Evolutionary conservation across 1,140 invertebrate species (phyloP).

Genomic region (Heliconius hermathena): DNA sequence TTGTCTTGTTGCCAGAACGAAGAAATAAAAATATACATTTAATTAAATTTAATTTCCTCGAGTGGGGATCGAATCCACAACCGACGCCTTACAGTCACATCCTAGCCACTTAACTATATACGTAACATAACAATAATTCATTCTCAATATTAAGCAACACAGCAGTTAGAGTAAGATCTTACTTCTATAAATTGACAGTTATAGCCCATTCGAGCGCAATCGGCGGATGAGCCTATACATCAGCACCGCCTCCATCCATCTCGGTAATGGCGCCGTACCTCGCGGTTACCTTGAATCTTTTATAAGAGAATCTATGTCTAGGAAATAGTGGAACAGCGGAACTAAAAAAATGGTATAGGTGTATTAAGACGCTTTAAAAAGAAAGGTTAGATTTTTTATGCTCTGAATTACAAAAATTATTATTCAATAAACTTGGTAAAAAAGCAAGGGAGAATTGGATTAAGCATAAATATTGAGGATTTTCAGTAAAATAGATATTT

Average conservation of each 20-base stretch:
- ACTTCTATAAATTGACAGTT: conserved; percentile 35
- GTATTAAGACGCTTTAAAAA: not conserved
- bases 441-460: no score
- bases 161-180: not conserved
- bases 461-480: no score
- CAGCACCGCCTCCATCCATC: conserved; percentile 55
- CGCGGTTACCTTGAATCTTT: conserved; percentile 61
- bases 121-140: not conserved
- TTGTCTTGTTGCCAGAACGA: no score
- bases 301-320: conserved; percentile 42
- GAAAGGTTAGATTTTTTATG: no score
- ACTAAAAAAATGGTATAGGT: not conserved
- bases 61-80: no score
- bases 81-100: no score
- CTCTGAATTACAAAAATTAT: no score
- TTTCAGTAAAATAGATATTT: conserved; percentile 16
- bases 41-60: no score
- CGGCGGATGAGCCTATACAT: conserved; percentile 57
- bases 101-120: no score
- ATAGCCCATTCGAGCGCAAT: conserved; percentile 46
- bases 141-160: not conserved
- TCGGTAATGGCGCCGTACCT: conserved; percentile 56
- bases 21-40: no score
- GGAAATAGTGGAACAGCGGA: not conserved
- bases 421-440: no score